Base-by-base conservation (phyloP, 2,888 invertebrate species). In the Uropetala carovei region DNA sequence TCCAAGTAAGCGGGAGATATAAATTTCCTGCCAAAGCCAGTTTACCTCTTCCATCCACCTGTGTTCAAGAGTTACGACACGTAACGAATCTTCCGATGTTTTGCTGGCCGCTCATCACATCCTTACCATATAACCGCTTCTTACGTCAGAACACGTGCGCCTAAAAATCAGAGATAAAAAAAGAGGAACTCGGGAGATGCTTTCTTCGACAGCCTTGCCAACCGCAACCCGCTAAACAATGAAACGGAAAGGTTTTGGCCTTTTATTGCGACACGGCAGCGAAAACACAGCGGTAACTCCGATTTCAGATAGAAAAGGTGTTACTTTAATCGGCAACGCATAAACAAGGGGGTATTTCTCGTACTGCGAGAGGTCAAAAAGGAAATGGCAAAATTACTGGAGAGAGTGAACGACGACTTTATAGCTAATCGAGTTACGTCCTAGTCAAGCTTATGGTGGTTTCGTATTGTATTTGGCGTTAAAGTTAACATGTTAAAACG, bases 121-220 rank as follows among this genome's bases (percentile, higher is more conserved):
- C 56, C 56, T 83, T n/a, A 56, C 83, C 43, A 18, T 56, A 57
- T n/a, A 83, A 43, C 83, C 83, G 83, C 43, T 83, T 83, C 43
- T 83, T 83, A 83, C 83, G 56, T 18, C 83, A n/a, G 56, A 83
- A 57, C 83, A 83, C 83, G 83, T 83, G 83, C 83, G 18, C 83
- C n/a, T 57, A 43, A 43, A n/a, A 56, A n/a, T 43, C 56, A n/a
- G 10, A 14, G 83, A 16, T 56, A 83, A 83, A 83, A 56, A 83
- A 64, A 56, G 56, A 83, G 43, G 43, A 43, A 43, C 43, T 43
- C 5, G 43, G 43, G 5, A 43, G 43, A 43, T 5, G 43, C 43
- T 43, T 43, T 5, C 43, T 43, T 43, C 43, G 43, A 1, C 43
- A 43, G 43, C 43, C 43, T 43, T 5, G 43, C 43, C 43, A 18